Evolutionary conservation across 2,888 invertebrate species (phyloP).

Genomic region (Drosophila vallismaia): DNA sequence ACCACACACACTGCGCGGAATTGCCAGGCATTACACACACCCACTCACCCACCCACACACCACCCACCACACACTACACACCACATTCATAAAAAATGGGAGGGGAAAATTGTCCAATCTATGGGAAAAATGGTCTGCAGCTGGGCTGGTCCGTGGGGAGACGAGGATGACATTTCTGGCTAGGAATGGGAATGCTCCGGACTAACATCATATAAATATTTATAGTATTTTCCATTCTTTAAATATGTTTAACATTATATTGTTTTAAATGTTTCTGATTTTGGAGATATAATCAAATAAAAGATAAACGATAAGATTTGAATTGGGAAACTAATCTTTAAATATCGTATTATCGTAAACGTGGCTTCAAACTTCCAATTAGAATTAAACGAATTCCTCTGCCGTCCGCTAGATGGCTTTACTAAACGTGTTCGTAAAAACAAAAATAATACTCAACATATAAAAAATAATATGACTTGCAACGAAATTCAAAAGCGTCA

Average conservation of each 20-base stretch:
- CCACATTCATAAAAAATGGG: background rate
- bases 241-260: background rate
- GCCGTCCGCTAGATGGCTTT: background rate
- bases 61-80: slow-evolving; percentile 19
- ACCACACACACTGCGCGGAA: slow-evolving; percentile 47
- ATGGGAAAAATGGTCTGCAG: slow-evolving; percentile 37
- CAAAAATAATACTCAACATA: too few species aligned
- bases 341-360: background rate
- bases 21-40: slow-evolving; percentile 68
- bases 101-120: slow-evolving; percentile 28
- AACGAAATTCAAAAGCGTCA: background rate
- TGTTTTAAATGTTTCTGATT: too few species aligned
- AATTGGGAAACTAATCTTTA: background rate
- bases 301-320: too few species aligned
- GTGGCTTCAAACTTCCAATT: background rate
- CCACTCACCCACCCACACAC: too few species aligned
- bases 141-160: slow-evolving; percentile 6
- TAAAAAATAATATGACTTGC: background rate
- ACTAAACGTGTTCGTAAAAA: background rate
- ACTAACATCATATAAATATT: slow-evolving; percentile 15
- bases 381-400: background rate
- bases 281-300: too few species aligned
- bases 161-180: background rate
- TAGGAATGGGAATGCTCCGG: background rate
- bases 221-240: background rate